Evolutionary conservation across 2,888 invertebrate species (phyloP).

Genomic region (Aelia acuminata): DNA sequence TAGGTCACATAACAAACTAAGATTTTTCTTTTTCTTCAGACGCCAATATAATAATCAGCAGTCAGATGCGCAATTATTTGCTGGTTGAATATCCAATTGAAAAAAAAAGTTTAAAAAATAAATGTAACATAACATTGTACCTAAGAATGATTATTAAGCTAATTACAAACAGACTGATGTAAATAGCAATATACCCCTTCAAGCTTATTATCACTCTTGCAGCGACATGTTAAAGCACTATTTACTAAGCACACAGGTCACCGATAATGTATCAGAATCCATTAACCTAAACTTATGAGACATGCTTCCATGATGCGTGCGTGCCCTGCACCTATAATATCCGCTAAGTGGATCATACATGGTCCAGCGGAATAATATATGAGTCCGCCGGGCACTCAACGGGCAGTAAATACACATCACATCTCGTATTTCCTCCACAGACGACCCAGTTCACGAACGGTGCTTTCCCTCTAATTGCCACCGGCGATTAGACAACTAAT

Average conservation of each 20-base stretch:
- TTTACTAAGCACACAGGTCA: neutral
- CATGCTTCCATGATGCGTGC: neutral
- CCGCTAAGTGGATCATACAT: constrained; percentile 4
- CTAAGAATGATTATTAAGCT: too few relatives aligned
- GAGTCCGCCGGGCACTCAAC: neutral
- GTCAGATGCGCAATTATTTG: too few relatives aligned
- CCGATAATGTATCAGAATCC: neutral
- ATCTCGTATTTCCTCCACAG: neutral
- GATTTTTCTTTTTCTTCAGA: too few relatives aligned
- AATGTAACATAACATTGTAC: too few relatives aligned
- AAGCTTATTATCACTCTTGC: neutral
- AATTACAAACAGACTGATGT: neutral
- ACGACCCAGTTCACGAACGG: constrained; percentile 1
- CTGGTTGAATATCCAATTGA: too few relatives aligned
- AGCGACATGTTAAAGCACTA: neutral
- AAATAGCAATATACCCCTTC: neutral
- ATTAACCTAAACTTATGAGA: neutral
- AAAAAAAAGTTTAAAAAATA: too few relatives aligned
- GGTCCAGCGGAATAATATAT: neutral
- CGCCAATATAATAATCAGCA: too few relatives aligned
- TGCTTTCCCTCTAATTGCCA: neutral
- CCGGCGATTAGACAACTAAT: neutral
- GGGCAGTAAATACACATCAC: neutral
- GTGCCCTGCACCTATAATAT: neutral
- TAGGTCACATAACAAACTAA: too few relatives aligned